Percentiles rank a stretch among this genome's conserved stretches.
Conservation (phyloP, 2,888 invertebrate species). For the Odontomyia ornata region DNA sequence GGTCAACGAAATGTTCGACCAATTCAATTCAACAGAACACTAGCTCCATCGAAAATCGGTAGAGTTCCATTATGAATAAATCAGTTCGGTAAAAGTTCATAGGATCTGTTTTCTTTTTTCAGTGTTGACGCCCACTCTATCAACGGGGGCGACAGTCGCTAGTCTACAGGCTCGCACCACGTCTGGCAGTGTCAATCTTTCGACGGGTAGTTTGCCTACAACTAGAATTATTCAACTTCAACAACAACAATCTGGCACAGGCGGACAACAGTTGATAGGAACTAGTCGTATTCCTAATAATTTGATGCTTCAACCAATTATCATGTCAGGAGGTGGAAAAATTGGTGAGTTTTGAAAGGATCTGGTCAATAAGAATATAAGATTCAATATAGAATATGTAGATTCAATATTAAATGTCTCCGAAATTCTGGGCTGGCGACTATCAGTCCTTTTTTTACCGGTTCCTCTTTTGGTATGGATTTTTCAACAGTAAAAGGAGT, state of each 20-base stretch:
- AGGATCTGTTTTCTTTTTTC: too few species aligned
- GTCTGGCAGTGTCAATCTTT: constrained; percentile 56
- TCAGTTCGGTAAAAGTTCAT: too few species aligned
- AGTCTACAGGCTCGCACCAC: constrained; percentile 49
- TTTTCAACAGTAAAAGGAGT: too few species aligned
- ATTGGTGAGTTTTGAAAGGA: constrained; percentile 56
- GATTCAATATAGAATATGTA: too few species aligned
- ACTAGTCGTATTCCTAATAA: constrained; percentile 60
- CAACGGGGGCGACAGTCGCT: constrained; percentile 50
- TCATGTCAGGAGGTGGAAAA: constrained; percentile 59
- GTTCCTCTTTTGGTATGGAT: too few species aligned
- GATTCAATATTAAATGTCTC: too few species aligned
- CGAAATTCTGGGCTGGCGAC: too few species aligned
- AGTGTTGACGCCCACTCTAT: constrained; percentile 56
- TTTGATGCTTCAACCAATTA: constrained; percentile 63
- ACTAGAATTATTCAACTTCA: constrained; percentile 63
- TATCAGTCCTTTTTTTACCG: too few species aligned
- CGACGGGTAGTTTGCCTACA: constrained; percentile 57
- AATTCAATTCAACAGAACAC: constrained; percentile 60
- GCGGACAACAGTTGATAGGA: constrained; percentile 60
- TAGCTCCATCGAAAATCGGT: constrained; percentile 59
- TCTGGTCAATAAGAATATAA: neutral
- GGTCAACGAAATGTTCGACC: constrained; percentile 61
- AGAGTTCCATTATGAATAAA: constrained; percentile 46
- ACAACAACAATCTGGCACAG: constrained; percentile 58